These are phyloP conservation scores for Poecilia gillii DNA, from an alignment of 2,797 vertebrate species.

Conservation along the genomic window DNA sequence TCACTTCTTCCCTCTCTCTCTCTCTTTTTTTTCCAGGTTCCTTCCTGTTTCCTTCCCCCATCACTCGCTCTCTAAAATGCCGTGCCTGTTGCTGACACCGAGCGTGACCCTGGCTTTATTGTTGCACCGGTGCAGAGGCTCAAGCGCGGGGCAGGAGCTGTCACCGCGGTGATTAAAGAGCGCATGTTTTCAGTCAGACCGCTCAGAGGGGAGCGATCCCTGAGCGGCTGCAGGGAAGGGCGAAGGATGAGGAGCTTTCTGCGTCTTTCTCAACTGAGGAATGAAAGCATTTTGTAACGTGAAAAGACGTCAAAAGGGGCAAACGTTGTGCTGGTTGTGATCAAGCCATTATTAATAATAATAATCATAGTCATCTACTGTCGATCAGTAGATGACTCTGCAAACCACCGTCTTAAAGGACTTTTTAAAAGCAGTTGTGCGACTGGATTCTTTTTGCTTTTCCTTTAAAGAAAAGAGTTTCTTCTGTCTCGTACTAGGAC, in stretches of 20 bases:
- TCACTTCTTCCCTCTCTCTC: conserved; percentile 30
- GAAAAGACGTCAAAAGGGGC: conserved; percentile 49
- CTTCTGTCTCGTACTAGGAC: not conserved
- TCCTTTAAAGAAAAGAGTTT: not conserved
- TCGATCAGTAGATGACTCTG: not conserved
- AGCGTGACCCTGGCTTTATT: conserved; percentile 82
- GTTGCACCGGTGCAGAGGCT: conserved; percentile 71
- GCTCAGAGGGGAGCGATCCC: conserved; percentile 68
- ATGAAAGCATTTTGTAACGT: conserved; percentile 38
- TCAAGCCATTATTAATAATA: conserved; percentile 12
- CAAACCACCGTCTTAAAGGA: not conserved
- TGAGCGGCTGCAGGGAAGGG: conserved; percentile 14
- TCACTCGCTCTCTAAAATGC: conserved; percentile 60
- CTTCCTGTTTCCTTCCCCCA: conserved; percentile 11
- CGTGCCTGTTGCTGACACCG: conserved; percentile 72
- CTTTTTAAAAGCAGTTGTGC: not conserved
- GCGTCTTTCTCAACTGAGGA: conserved; percentile 50
- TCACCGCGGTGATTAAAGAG: conserved; percentile 81
- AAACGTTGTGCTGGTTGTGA: conserved; percentile 17
- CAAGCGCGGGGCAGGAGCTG: conserved; percentile 74
- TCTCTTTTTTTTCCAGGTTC: conserved; percentile 11
- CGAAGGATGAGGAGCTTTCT: conserved; percentile 51
- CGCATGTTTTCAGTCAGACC: conserved; percentile 78
- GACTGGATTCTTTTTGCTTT: not conserved
- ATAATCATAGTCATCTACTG: no score